phyloP scores from a whole-genome alignment of 2,797 vertebrate species.

The Pantherophis alleghaniensis region DNA sequence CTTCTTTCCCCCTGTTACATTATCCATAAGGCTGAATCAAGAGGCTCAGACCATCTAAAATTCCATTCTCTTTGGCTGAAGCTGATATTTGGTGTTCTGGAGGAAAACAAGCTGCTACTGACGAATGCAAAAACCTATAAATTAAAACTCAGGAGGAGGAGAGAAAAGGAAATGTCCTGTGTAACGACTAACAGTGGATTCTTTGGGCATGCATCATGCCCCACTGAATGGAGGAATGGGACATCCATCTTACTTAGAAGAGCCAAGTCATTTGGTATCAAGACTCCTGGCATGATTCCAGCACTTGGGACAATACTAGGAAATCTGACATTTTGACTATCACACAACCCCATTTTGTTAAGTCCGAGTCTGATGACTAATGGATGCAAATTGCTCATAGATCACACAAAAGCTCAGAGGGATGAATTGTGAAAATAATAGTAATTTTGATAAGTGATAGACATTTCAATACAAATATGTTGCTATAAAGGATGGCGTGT shows the following conservation, averaged over 20 bases:
- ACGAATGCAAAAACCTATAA: slow-evolving; percentile 28
- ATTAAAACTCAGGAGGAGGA: slow-evolving; percentile 23
- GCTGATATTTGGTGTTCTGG: background rate
- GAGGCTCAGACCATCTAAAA: background rate
- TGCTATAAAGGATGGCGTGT: slow-evolving; percentile 48
- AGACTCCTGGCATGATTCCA: slow-evolving; percentile 37
- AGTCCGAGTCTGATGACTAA: slow-evolving; percentile 53
- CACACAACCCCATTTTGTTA: slow-evolving; percentile 46
- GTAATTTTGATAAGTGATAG: slow-evolving; percentile 66
- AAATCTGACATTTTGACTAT: slow-evolving; percentile 46
- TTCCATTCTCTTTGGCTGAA: background rate
- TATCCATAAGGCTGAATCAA: slow-evolving; percentile 21
- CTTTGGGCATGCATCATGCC: slow-evolving; percentile 29
- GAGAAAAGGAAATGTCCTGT: background rate
- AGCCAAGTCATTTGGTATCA: slow-evolving; percentile 40
- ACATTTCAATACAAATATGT: slow-evolving; percentile 62
- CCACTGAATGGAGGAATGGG: slow-evolving; percentile 30
- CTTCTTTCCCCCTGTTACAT: slow-evolving; percentile 11
- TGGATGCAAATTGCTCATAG: slow-evolving; percentile 59
- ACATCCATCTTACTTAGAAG: slow-evolving; percentile 43
- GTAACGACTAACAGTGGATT: slow-evolving; percentile 45
- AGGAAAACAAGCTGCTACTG: slow-evolving; percentile 15
- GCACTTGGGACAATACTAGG: slow-evolving; percentile 45
- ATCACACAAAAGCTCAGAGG: slow-evolving; percentile 62
- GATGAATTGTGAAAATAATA: slow-evolving; percentile 61